Conservation (phyloP, 2,797 vertebrate species). For the Pangasius djambal region DNA sequence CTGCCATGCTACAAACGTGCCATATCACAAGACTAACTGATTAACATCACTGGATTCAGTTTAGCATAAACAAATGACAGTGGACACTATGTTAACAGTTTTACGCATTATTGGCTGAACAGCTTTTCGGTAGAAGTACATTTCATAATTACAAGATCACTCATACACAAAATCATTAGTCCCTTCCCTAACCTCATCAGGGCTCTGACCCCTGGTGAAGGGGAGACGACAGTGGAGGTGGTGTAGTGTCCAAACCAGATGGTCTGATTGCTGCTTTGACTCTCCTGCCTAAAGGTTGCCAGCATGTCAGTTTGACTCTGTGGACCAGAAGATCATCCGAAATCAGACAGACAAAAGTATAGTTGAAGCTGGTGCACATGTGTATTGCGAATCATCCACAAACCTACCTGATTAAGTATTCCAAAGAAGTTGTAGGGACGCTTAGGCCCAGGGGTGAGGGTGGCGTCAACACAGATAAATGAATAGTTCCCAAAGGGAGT, state of each 20-base stretch:
- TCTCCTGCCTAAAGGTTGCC: constrained; percentile 79
- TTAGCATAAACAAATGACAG: neutral
- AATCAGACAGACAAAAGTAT: neutral
- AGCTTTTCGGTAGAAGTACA: no score
- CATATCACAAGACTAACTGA: neutral
- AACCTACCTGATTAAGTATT: constrained; percentile 86
- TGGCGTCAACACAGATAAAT: constrained; percentile 93
- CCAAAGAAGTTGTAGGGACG: constrained; percentile 96
- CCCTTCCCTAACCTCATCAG: constrained; percentile 83
- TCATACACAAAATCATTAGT: neutral
- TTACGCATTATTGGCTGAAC: neutral
- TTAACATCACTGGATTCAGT: neutral
- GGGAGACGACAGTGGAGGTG: constrained; percentile 91
- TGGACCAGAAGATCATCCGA: constrained; percentile 3
- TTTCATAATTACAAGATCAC: neutral
- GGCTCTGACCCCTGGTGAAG: constrained; percentile 84
- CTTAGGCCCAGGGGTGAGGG: constrained; percentile 90
- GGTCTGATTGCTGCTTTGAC: constrained; percentile 87
- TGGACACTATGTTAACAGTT: neutral
- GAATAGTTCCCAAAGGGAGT: constrained; percentile 96
- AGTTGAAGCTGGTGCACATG: neutral
- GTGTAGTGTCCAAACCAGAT: constrained; percentile 98
- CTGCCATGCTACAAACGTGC: constrained; percentile 80
- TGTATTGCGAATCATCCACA: neutral
- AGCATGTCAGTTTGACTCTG: constrained; percentile 88